These are phyloP conservation scores for Gavia stellata DNA, from an alignment of 2,113 vertebrate genomes.

Conservation along the genomic window DNA sequence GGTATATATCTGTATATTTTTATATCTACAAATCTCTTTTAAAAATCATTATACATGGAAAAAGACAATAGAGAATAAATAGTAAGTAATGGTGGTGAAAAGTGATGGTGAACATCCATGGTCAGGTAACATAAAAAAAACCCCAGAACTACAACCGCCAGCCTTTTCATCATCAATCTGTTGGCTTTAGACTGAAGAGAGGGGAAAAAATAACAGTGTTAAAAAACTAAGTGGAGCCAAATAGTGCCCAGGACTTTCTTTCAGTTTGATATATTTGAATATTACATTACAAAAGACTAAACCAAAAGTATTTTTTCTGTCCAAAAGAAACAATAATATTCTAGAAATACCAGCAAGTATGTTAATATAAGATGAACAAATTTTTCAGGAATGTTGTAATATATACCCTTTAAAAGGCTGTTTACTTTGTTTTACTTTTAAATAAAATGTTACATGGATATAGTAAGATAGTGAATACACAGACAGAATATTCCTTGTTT, in stretches of 20 bases:
- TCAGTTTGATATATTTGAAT: background rate
- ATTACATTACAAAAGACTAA: background rate
- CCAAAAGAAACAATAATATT: background rate
- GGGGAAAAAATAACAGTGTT: background rate
- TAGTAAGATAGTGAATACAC: too few species aligned
- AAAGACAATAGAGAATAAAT: background rate
- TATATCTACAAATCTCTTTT: background rate
- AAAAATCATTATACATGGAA: background rate
- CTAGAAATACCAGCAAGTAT: background rate
- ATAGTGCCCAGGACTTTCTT: background rate
- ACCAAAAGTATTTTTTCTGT: background rate
- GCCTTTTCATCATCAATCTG: background rate
- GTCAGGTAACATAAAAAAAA: background rate
- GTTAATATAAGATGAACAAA: background rate
- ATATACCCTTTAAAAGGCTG: background rate
- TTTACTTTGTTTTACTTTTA: background rate
- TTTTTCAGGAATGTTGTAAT: background rate
- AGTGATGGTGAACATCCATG: background rate
- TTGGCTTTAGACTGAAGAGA: background rate
- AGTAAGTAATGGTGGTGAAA: background rate
- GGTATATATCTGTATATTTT: too few species aligned
- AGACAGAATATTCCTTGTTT: background rate
- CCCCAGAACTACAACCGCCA: accelerated
- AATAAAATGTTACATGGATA: background rate
- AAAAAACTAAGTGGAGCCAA: background rate